A percentile compares a stretch with the other conserved stretches of the same genome.
phyloP scores from a whole-genome alignment of 2,113 vertebrate genomes.

The Corvus cornix region DNA sequence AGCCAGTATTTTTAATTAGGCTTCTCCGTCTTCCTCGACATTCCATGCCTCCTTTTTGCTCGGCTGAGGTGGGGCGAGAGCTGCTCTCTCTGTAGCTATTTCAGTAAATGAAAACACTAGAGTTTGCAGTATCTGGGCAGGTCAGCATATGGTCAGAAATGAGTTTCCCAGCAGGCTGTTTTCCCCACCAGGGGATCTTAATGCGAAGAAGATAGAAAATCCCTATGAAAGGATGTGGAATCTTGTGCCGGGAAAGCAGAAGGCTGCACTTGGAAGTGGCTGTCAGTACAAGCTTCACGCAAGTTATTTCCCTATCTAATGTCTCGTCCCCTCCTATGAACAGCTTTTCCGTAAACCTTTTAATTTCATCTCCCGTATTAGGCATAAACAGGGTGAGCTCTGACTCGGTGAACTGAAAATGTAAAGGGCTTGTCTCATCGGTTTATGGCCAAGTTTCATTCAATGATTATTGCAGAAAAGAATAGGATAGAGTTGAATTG shows the following conservation, averaged over 20 bases:
- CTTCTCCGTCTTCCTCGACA: background rate
- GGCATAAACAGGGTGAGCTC: background rate
- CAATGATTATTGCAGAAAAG: slow-evolving; percentile 4
- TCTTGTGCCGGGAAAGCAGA: background rate
- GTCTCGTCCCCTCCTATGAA: background rate
- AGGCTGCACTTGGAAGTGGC: slow-evolving; percentile 12
- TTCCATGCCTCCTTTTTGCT: background rate
- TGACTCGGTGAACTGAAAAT: slow-evolving; percentile 26
- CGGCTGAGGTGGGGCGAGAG: background rate
- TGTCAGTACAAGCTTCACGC: background rate
- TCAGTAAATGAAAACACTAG: background rate
- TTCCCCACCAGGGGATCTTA: slow-evolving; percentile 1
- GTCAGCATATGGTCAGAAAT: slow-evolving; percentile 47
- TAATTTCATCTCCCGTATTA: slow-evolving; percentile 31
- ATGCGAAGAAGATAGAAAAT: slow-evolving; percentile 42
- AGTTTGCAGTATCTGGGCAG: slow-evolving; percentile 24
- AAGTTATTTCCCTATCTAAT: background rate
- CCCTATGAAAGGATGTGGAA: background rate
- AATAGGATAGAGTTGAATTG: slow-evolving; percentile 34
- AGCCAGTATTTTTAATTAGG: slow-evolving; percentile 1
- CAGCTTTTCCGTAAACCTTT: background rate
- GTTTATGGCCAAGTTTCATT: slow-evolving; percentile 17
- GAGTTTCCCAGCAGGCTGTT: slow-evolving; percentile 49
- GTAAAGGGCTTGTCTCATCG: slow-evolving; percentile 26
- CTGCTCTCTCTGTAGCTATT: background rate